phyloP scores from a whole-genome alignment of 2,797 vertebrate genomes.

The Bovichtus diacanthus region DNA sequence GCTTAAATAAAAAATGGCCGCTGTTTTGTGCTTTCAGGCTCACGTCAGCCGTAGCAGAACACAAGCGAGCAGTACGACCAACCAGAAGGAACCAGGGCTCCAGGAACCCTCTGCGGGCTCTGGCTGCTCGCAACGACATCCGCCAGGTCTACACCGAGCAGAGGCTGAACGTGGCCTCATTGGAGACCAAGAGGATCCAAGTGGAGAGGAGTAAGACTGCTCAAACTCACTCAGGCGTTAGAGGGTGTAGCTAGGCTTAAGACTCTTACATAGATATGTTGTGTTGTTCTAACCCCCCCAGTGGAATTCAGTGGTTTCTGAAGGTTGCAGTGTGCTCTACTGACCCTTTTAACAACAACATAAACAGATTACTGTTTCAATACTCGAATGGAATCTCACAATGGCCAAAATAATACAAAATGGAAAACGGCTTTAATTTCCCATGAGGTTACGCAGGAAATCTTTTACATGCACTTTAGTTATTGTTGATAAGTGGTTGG shows the following conservation, averaged over 20 bases:
- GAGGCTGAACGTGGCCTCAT: constrained; percentile 84
- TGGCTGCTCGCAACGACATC: constrained; percentile 87
- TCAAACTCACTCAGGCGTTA: not conserved
- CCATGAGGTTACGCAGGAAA: not conserved
- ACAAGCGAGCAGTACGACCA: constrained; percentile 86
- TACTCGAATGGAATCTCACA: not conserved
- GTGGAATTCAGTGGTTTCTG: not conserved
- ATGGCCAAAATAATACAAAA: not conserved
- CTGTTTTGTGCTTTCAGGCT: constrained; percentile 72
- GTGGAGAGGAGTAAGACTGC: constrained; percentile 85
- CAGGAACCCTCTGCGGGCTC: constrained; percentile 85
- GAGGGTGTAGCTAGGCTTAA: not conserved
- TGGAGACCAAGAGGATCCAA: constrained; percentile 88
- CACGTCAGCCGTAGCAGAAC: constrained; percentile 83
- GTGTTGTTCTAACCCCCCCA: not conserved
- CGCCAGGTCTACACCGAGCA: constrained; percentile 87
- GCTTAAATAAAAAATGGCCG: not conserved
- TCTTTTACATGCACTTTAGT: not conserved
- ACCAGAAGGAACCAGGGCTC: constrained; percentile 83
- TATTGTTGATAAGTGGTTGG: no score
- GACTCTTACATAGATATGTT: not conserved
- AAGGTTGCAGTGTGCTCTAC: not conserved
- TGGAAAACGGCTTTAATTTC: not conserved
- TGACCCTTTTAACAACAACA: not conserved
- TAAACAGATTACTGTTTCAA: not conserved